These are phyloP conservation scores for Anoura caudifer DNA, from an alignment of 2,113 vertebrate species.

Conservation along the genomic window DNA sequence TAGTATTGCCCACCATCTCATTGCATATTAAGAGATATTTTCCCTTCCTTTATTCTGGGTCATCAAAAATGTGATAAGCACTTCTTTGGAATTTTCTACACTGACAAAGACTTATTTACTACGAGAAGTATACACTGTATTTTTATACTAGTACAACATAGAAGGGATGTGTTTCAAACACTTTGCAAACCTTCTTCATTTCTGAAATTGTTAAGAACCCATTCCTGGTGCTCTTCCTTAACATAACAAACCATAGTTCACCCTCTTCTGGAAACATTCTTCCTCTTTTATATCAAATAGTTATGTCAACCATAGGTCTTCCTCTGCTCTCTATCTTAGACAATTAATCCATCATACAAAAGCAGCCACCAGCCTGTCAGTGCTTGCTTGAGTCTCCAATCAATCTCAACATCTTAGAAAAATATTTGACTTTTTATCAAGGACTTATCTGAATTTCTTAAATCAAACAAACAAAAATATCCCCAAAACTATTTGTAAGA, in stretches of 20 bases:
- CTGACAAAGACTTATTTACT: background rate
- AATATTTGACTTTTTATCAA: background rate
- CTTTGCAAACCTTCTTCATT: background rate
- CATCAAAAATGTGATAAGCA: background rate
- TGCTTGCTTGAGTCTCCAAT: background rate
- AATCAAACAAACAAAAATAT: background rate
- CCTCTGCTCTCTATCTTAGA: background rate
- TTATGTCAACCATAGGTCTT: background rate
- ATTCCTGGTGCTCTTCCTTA: background rate
- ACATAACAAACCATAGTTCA: background rate
- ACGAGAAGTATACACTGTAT: background rate
- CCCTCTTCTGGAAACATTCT: background rate
- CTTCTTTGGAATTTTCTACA: background rate
- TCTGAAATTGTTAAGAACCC: background rate
- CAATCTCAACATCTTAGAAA: background rate
- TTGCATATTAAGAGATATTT: background rate
- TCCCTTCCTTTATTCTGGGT: background rate
- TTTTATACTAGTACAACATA: background rate
- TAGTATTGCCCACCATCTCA: background rate
- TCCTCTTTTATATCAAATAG: background rate
- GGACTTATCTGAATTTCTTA: background rate
- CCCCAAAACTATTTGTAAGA: background rate
- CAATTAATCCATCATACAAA: background rate
- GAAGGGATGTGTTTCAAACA: background rate
- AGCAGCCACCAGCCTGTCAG: background rate